Evolutionary conservation across 1,140 invertebrate genomes (phyloP), one percentile per base, ranked within the genome.

Genomic region (Hypothenemus hampei): DNA sequence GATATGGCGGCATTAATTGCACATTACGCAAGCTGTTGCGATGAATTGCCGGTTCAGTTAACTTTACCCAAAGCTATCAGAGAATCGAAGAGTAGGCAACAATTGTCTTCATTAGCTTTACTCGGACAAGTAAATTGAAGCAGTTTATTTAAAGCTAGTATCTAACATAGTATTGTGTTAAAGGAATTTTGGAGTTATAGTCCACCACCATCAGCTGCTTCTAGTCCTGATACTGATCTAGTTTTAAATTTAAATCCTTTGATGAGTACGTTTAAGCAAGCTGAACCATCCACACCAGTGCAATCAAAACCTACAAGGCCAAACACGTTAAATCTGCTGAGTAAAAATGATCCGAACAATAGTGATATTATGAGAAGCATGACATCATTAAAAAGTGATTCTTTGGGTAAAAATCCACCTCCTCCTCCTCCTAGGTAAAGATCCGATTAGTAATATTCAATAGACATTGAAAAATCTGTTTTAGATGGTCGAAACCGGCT

Each of bases 1-100:
- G 89, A 89, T 61, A 91, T 97, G 67, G 91, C 93, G 18, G 82
- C 87, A 41, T 78, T 97, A 50, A 88, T 98, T 50, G 87, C 89
- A 43, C 90, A 97, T 74, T 97, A 97, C 72, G 89, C 89, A 43
- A 85, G 91, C 68, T 91, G 91, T 72, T 92, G 91, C 74, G 93
- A 97, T 72, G 94, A 97, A 76, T 75, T 98, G 58, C 93, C 93
- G 29, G 90, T 94, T 37, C 87, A 89, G 74, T 79, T 98, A 52
- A 85, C 82, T 57, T 73, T 97, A 63, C 93, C 93, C 18, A 81
- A 82, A 55, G 81, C 87, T 10, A 81, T 94, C 61, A 79, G 87
- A 23, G 86, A 91, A 57, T 91, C 91, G 4, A 88, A 86, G 66
- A 91, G 89, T 65, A 81, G 91, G 35, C 87, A 93, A 65, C 91